Evolutionary conservation across 2,113 vertebrate species (phyloP).

Genomic region (Entomyzon cyanotis): DNA sequence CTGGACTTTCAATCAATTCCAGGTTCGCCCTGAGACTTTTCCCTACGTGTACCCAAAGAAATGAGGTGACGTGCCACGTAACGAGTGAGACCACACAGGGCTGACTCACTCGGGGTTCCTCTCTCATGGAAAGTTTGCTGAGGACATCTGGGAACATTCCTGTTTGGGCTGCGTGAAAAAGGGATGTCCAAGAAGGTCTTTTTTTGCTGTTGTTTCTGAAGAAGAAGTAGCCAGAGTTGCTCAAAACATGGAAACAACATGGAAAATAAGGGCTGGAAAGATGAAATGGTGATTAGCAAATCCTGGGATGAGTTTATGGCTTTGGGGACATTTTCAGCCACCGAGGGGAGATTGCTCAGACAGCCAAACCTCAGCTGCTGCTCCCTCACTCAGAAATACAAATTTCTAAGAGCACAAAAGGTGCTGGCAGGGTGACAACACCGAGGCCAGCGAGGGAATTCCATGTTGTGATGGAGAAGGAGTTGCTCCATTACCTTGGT

Average conservation of each 20-base stretch:
- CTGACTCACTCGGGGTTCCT: neutral
- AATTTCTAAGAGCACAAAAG: neutral
- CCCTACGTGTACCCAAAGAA: neutral
- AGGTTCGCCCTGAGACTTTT: neutral
- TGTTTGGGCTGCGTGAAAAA: neutral
- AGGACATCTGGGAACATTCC: neutral
- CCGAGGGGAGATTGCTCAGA: neutral
- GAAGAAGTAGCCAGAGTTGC: neutral
- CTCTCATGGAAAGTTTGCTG: neutral
- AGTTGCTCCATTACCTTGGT: neutral
- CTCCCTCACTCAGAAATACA: neutral
- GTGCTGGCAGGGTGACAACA: neutral
- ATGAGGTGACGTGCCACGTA: neutral
- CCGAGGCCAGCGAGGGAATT: neutral
- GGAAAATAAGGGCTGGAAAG: neutral
- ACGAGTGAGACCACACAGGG: neutral
- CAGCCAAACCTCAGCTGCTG: neutral
- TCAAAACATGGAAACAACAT: neutral
- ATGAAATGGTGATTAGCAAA: neutral
- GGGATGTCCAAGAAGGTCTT: neutral
- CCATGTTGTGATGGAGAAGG: neutral
- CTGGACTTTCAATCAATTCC: conserved; percentile 41
- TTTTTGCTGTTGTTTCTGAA: neutral
- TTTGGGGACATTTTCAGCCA: neutral
- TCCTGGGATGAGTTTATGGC: neutral